phyloP scores from a whole-genome alignment of 2,113 vertebrate genomes.

The Phalacrocorax carbo region DNA sequence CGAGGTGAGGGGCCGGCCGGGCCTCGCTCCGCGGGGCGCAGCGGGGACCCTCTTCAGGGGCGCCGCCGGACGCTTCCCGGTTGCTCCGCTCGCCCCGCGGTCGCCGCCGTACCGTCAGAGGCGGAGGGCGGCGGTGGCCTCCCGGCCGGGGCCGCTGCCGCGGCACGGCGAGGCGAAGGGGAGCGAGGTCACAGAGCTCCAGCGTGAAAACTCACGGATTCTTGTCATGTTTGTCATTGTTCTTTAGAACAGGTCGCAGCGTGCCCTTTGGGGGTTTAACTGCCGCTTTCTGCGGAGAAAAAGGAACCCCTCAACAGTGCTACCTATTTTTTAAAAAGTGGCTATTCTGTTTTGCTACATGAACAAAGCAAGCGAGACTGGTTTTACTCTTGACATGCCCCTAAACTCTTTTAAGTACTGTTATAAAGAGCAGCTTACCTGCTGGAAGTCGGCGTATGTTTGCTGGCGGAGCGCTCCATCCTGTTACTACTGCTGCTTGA shows the following conservation, averaged over 20 bases:
- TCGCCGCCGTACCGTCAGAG: no score
- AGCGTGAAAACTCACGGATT: not conserved
- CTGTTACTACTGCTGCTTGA: not conserved
- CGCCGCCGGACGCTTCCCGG: no score
- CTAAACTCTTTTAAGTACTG: not conserved
- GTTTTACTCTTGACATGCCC: not conserved
- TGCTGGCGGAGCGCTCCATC: not conserved
- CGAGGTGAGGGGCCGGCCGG: no score
- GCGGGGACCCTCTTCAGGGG: no score
- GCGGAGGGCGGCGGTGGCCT: no score
- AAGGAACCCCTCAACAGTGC: not conserved
- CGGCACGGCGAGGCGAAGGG: no score
- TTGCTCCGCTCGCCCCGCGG: no score
- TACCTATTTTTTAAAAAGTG: not conserved
- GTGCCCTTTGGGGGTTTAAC: not conserved
- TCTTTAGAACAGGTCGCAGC: not conserved
- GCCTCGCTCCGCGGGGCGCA: no score
- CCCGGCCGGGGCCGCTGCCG: no score
- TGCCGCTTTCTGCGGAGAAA: not conserved
- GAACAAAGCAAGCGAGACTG: not conserved
- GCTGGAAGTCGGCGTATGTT: not conserved
- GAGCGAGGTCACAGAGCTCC: not conserved
- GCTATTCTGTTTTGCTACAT: accelerated
- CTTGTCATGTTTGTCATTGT: not conserved
- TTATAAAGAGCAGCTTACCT: not conserved